phyloP scores from a whole-genome alignment of 2,888 invertebrate species.

The Rotaria sp. region DNA sequence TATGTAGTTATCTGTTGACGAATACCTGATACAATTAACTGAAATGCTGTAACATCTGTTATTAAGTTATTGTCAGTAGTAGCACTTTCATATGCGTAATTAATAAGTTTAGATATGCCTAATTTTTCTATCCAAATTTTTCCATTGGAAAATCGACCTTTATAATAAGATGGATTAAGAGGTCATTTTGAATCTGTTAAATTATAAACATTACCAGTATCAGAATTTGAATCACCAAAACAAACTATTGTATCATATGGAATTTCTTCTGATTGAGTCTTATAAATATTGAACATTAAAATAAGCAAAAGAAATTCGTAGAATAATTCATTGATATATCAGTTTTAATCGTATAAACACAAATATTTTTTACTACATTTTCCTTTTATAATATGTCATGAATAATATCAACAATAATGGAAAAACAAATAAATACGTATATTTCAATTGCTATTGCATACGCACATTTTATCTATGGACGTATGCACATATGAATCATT shows the following conservation, averaged over 20 bases:
- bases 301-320: background rate
- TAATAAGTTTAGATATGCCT: background rate
- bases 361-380: too few relatives aligned
- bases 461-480: too few relatives aligned
- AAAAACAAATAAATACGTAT: too few relatives aligned
- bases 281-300: background rate
- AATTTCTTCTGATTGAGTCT: background rate
- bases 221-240: background rate
- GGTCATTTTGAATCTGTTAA: background rate
- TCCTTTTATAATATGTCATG: too few relatives aligned
- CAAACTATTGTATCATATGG: background rate
- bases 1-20: background rate
- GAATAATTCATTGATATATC: too few relatives aligned
- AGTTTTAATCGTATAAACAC: too few relatives aligned
- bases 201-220: background rate
- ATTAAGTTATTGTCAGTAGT: background rate
- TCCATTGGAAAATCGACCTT: background rate
- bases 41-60: background rate
- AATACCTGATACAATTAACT: background rate
- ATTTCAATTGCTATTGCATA: too few relatives aligned
- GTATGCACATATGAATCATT: too few relatives aligned
- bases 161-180: background rate
- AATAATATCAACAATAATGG: too few relatives aligned
- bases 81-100: conserved; percentile 3
- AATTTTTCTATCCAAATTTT: background rate